A percentile compares a stretch with the other conserved stretches of the same genome.
Evolutionary conservation across 2,797 vertebrate species (phyloP).

Genomic region (Momotus momota): DNA sequence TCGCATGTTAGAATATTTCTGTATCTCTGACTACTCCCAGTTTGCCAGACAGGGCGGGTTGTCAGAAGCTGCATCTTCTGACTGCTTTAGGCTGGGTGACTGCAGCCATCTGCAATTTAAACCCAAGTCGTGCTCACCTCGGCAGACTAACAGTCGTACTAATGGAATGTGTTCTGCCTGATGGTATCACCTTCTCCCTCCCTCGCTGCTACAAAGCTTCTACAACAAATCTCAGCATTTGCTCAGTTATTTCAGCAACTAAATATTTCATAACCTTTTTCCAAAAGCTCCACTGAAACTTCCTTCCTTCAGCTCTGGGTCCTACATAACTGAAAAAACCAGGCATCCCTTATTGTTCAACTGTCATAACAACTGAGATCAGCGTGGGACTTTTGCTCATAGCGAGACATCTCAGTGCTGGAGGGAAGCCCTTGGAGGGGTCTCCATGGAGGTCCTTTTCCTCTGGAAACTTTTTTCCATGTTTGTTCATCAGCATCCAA

Average conservation of each 20-base stretch:
- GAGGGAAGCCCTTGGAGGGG: neutral
- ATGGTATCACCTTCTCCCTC: neutral
- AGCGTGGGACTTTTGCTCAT: neutral
- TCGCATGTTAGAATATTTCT: neutral
- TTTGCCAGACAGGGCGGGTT: constrained; percentile 4
- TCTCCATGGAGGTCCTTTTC: neutral
- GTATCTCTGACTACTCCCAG: constrained; percentile 16
- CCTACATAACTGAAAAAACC: neutral
- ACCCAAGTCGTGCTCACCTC: neutral
- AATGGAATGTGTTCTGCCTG: fast-evolving
- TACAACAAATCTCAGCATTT: neutral
- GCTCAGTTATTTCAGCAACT: neutral
- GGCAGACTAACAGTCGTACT: neutral
- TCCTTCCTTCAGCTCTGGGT: neutral
- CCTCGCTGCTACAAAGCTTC: neutral
- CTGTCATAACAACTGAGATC: constrained; percentile 12
- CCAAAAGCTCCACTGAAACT: constrained; percentile 13
- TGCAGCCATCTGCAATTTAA: neutral
- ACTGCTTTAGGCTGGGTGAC: constrained; percentile 6
- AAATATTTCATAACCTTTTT: constrained; percentile 12
- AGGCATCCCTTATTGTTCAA: neutral
- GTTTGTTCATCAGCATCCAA: constrained; percentile 23
- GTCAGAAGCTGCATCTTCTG: neutral
- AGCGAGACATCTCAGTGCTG: neutral
- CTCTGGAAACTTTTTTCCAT: constrained; percentile 31